phyloP scores from a whole-genome alignment of 35 echinoderm and acorn worm species.

The Hemicentrotus pulcherrimus region DNA sequence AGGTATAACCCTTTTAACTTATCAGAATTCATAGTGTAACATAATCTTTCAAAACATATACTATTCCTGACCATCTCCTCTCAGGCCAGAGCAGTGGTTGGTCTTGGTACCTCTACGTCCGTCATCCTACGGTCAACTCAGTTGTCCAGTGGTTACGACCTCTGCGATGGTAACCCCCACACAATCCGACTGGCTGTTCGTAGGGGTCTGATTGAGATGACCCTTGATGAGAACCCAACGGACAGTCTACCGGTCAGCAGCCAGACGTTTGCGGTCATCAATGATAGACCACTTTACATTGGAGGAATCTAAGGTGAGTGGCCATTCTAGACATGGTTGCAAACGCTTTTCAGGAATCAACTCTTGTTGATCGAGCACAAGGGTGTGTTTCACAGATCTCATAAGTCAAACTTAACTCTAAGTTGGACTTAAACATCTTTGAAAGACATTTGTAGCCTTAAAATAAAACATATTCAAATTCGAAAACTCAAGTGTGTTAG shows the following conservation, averaged over 20 bases:
- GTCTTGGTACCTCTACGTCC: conserved; percentile 54
- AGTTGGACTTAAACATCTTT: no score
- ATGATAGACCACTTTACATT: conserved; percentile 62
- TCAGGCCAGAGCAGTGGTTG: conserved; percentile 71
- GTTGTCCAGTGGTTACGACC: conserved; percentile 59
- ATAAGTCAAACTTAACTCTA: no score
- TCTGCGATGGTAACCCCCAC: conserved; percentile 81
- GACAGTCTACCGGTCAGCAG: conserved; percentile 46
- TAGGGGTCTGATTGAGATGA: conserved; percentile 42
- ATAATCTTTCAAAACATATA: neutral
- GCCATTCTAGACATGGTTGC: neutral
- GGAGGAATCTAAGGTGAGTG: conserved; percentile 83
- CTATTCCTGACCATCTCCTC: neutral
- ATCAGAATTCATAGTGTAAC: no score
- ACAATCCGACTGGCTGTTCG: conserved; percentile 47
- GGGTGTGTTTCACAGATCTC: no score
- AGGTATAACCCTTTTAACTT: no score
- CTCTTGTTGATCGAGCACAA: no score
- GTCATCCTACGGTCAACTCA: conserved; percentile 72
- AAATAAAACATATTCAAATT: no score
- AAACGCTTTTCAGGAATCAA: neutral
- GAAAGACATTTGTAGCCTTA: no score
- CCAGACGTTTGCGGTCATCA: neutral
- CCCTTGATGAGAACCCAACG: conserved; percentile 60
- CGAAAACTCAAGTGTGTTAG: no score